Evolutionary conservation across 37 sponge, comb jelly and placozoan species (phyloP), one percentile per base, ranked within the genome.

Genomic region (Haliclona indistincta): DNA sequence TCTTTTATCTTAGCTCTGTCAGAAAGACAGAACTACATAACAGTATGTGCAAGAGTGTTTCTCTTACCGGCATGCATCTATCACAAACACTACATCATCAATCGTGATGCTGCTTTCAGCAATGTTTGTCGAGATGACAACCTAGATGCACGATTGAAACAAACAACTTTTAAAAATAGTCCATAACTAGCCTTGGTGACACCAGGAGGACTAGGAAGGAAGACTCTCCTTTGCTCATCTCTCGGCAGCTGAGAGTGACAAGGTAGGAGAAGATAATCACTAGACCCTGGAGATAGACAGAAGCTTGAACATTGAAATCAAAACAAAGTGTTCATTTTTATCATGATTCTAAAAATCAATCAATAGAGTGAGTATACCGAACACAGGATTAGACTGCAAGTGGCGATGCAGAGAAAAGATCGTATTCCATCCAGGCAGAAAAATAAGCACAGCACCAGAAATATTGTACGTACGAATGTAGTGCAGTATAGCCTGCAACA

Each of bases 41-140:
- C 53, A 13, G 19, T 20, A 51, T 19, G 19, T 20, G 19, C 53
- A 51, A 20, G 53, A 51, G 13, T 68, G 17, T 28, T 68, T n/a
- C 2, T 23, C 72, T 77, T 45, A 84, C 85, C 80, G 83, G 37
- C 71, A 78, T 40, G 64, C 64, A 77, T 91, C 92, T 38, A 91
- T 91, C 22, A 88, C 88, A 52, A 74, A 84, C 54, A 93, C 82
- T 36, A 85, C 81, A 54, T 93, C 94, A 55, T 88, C 58, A 54
- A 88, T 93, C 15, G 94, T 93, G 67, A 88, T 85, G 28, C 86
- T 89, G 43, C 77, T 86, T 42, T 93, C 89, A 25, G 89, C 89
- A 63, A 93, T 93, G 75, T 88, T 85, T 0, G 89, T 88, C 29
- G 86, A 67, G 0, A 88, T 53, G 60, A 88, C 87, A 30, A 92